Conservation (phyloP, 2,113 vertebrate species). For the Pampusana beccarii region DNA sequence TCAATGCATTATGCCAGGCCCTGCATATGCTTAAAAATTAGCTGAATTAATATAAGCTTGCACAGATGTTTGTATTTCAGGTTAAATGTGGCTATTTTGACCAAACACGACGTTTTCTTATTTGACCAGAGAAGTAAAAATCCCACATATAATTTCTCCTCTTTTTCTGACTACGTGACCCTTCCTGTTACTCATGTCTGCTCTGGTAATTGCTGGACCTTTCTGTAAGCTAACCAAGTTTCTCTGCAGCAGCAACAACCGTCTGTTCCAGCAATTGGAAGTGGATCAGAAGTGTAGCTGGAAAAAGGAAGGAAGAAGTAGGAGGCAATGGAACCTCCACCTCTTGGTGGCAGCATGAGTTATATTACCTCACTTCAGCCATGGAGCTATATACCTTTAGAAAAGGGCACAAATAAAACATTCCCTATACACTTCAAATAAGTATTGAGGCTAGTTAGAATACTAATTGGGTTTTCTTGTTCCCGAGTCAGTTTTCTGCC, state of each 20-base stretch:
- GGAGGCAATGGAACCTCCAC: not conserved
- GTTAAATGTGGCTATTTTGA: not conserved
- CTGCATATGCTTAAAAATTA: not conserved
- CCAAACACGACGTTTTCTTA: not conserved
- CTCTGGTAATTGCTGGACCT: not conserved
- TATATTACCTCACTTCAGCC: not conserved
- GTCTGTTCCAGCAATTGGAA: not conserved
- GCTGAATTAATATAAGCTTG: not conserved
- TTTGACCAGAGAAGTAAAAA: not conserved
- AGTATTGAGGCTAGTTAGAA: not conserved
- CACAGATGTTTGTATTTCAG: not conserved
- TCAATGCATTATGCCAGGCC: not conserved
- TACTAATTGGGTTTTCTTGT: not conserved
- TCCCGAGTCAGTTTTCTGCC: not conserved
- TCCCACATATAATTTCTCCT: not conserved
- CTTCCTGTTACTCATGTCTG: not conserved
- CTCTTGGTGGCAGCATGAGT: conserved; percentile 23
- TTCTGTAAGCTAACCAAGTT: not conserved
- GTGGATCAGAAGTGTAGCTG: fast-evolving
- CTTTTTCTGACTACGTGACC: not conserved
- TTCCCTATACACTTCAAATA: not conserved
- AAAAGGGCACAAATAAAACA: not conserved
- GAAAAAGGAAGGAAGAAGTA: not conserved
- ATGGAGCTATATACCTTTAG: not conserved
- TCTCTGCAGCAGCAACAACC: not conserved